Conservation (phyloP, 2,888 invertebrate genomes). For the Platycnemis pennipes region DNA sequence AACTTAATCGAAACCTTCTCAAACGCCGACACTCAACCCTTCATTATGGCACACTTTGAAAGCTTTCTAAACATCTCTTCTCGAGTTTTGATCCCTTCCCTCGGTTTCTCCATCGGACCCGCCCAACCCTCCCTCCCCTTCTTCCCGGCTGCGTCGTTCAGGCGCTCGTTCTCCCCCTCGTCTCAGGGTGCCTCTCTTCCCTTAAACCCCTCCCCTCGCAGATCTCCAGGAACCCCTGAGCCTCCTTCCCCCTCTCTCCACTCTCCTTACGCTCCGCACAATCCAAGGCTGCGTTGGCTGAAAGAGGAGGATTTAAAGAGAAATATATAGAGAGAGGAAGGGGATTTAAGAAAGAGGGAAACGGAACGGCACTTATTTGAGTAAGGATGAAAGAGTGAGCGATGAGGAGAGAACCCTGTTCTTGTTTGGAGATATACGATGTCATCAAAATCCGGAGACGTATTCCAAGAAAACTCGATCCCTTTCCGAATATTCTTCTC, state of each 20-base stretch:
- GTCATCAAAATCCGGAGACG: not conserved
- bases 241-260: not conserved
- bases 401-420: not conserved
- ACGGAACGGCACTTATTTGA: not conserved
- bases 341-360: too few species aligned
- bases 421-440: not conserved
- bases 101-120: not conserved
- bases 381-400: not conserved
- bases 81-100: not conserved
- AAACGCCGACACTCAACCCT: not conserved
- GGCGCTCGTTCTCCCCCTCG: not conserved
- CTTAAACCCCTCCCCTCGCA: not conserved
- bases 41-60: not conserved
- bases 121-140: not conserved
- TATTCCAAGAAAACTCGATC: not conserved
- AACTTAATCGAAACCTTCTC: not conserved
- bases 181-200: not conserved
- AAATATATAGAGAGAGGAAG: not conserved
- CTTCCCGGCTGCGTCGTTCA: not conserved
- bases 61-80: constrained; percentile 33
- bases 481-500: not conserved
- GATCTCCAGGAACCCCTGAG: not conserved
- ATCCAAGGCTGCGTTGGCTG: not conserved
- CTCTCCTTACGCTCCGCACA: not conserved
- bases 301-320: not conserved